Evolutionary conservation across 2,113 vertebrate genomes (phyloP), one percentile per base, ranked within the genome.

Genomic region (Glareola pratincola): DNA sequence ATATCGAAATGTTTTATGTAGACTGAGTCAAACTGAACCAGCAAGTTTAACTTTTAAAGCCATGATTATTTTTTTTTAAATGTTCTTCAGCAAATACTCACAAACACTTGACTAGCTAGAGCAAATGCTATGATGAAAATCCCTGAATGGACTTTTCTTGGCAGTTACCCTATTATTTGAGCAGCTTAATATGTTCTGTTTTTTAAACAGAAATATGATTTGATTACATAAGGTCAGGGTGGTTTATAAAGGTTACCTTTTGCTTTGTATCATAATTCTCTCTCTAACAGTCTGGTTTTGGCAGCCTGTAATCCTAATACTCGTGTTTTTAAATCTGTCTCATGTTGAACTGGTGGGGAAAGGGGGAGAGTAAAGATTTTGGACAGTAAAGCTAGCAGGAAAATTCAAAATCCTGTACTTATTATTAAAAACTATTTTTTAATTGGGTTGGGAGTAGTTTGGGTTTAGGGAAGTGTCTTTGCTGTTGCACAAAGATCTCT

Each of bases 241-340:
- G 51, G 48, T 75, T 95, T 90, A 48, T 64, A 76, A 92, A 79
- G 74, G 77, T 95, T 90, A 78, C 39, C n/a, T 93, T 92, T 92
- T 85, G 36, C 48, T 93, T 91, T 14, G 30, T 91, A 29, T 68
- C 66, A 14, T 75, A 76, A 64, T 56, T 79, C 45, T 77, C 14
- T 69, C 48, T 76, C 32, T 92, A 74, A 67, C 45, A 86, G 69
- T 84, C 23, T 85, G 30, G 4, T 60, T 93, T 82, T 94, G 81
- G 53, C 77, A 94, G 63, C 45, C 24, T 90, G 13, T 87, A 68
- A 68, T 74, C 59, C n/a, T 78, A 75, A 64, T 73, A 39, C 12
- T 86, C 11, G 3, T 14, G 36, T 22, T 91, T 71, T 87, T 60
- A 59, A 64, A 91, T 78, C 59, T 84, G 17, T 59, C 29, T 80